Percentiles rank a stretch among this genome's conserved stretches.
These are phyloP conservation scores for Griposia aprilina DNA, from an alignment of 2,888 invertebrate genomes.

Conservation along the genomic window DNA sequence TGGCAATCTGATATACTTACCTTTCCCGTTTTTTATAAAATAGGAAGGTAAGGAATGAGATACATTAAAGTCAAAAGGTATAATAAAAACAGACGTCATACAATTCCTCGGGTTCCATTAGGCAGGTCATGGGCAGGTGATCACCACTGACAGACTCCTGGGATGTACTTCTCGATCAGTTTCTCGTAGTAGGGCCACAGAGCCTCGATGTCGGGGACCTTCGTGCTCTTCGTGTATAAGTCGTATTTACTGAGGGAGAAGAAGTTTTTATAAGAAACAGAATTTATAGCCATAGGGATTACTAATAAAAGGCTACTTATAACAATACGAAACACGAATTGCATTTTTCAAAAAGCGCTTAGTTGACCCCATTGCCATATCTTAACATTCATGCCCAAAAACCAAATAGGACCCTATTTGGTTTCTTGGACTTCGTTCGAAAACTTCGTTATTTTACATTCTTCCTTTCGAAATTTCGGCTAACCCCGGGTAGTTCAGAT, in stretches of 20 bases:
- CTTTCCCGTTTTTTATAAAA: not conserved
- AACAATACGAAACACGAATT: too few relatives aligned
- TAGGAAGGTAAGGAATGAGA: not conserved
- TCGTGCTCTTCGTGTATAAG: constrained; percentile 87
- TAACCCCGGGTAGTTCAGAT: too few relatives aligned
- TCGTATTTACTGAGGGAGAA: constrained; percentile 95
- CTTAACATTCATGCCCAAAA: too few relatives aligned
- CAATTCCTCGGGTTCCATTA: not conserved
- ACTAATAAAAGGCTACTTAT: not conserved
- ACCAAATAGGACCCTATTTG: too few relatives aligned
- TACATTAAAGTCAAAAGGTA: not conserved
- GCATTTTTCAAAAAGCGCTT: too few relatives aligned
- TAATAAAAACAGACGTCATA: not conserved
- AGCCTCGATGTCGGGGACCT: constrained; percentile 95
- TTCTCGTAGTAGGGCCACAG: constrained; percentile 98
- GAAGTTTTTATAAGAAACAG: not conserved
- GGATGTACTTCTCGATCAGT: constrained; percentile 97
- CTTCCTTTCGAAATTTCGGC: too few relatives aligned
- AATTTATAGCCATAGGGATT: not conserved
- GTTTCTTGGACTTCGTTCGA: too few relatives aligned
- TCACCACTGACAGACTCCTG: constrained; percentile 94
- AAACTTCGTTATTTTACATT: too few relatives aligned
- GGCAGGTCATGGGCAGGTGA: too few relatives aligned
- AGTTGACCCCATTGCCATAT: too few relatives aligned
- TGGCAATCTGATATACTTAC: not conserved